Base-by-base conservation (phyloP, 2,113 vertebrate species). In the Petrocephalus microphthalmus region DNA sequence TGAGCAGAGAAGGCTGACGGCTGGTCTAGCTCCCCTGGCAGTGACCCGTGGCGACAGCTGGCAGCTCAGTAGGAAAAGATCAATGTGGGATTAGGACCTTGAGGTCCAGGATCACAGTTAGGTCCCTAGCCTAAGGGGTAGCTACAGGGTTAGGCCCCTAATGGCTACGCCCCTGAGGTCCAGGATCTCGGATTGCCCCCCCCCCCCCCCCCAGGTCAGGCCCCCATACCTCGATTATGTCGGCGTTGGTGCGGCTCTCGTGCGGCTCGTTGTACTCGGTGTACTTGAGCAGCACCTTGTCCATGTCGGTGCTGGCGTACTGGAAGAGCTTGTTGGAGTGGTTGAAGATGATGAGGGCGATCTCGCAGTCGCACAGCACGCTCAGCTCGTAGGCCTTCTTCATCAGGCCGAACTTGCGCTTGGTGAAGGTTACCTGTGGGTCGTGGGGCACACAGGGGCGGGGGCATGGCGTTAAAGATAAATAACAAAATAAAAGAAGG, bases 241-340 rank as follows among this genome's bases (percentile, higher is more conserved):
- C 97, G 0, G 97, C 96, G 0, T 98, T 99, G 94, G 97, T 99
- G 90, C 97, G 94, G 93, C 97, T 98, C 95, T 99, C 97, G 0
- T 99, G 97, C 0, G 97, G 97, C 92, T 99, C 97, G 0, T 97
- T 99, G 96, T 99, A 98, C 94, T 99, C 97, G 0, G 97, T 99
- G 95, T 99, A 99, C 91, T 99, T 99, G 93, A 99, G 97, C 90
- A 99, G 93, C 89, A 99, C 97, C 92, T 98, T 99, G 95, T 98
- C 97, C 97, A 99, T 99, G 95, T 99, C 97, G 0, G 97, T 99
- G 95, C 97, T 98, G 95, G 97, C 97, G 0, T 99, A 99, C 93
- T 99, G 97, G 93, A 99, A 99, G 91, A 99, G 96, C 93, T 97
- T 97, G 96, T 98, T 99, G n/a, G 97, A 96, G 92, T 97, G 96